phyloP scores from a whole-genome alignment of 2,113 vertebrate genomes.

The Nematolebias whitei region DNA sequence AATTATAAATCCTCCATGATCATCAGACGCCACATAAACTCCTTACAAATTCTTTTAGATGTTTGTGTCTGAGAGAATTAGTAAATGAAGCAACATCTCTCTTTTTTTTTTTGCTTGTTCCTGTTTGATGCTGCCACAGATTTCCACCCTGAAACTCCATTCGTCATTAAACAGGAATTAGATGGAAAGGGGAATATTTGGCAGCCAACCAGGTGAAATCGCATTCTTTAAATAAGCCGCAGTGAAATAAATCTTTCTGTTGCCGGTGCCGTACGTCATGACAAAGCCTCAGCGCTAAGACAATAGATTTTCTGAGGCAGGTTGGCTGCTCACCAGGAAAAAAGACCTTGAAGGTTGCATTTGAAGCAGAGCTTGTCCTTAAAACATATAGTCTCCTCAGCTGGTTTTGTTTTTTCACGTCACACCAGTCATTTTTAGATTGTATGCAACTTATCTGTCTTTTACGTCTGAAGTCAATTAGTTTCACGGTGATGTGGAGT shows the following conservation, averaged over 20 bases:
- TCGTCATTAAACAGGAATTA: constrained; percentile 64
- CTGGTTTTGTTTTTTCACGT: constrained; percentile 13
- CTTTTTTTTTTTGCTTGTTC: neutral
- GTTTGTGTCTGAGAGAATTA: constrained; percentile 8
- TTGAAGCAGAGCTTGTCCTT: constrained; percentile 10
- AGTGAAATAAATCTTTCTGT: constrained; percentile 69
- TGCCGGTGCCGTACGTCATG: constrained; percentile 27
- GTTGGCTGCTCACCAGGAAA: constrained; percentile 45
- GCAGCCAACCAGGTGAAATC: constrained; percentile 71
- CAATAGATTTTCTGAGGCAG: constrained; percentile 54
- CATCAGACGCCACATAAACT: constrained; percentile 40
- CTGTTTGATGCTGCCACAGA: constrained; percentile 29
- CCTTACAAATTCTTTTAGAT: constrained; percentile 65
- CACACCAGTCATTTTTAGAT: constrained; percentile 17
- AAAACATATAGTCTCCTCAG: neutral
- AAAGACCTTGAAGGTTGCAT: constrained; percentile 36
- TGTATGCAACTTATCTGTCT: constrained; percentile 21
- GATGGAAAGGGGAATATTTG: constrained; percentile 62
- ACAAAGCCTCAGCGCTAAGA: constrained; percentile 48
- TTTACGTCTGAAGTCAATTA: constrained; percentile 13
- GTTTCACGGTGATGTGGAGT: neutral
- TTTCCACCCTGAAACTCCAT: constrained; percentile 51
- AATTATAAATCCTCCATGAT: constrained; percentile 58
- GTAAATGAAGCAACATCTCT: constrained; percentile 2
- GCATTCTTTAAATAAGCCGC: constrained; percentile 70